Evolutionary conservation across 2,888 invertebrate genomes (phyloP).

Genomic region (Hyles lineata): DNA sequence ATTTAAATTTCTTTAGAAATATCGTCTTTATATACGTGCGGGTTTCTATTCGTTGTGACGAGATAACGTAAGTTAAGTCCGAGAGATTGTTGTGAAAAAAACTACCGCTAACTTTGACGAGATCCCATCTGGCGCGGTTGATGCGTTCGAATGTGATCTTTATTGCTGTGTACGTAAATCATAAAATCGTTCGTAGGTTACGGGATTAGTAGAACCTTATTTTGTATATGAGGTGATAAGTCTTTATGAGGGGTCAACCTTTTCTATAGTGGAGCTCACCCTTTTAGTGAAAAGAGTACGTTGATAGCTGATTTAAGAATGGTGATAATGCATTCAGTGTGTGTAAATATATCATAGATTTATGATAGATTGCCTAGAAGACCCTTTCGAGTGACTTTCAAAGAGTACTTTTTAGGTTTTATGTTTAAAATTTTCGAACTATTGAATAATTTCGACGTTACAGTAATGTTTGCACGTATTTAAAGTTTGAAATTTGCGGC

Average conservation of each 20-base stretch:
- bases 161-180: conserved; percentile 58
- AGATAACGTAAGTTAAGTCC: conserved; percentile 85
- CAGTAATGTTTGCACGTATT: conserved; percentile 2
- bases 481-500: not conserved
- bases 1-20: conserved; percentile 86
- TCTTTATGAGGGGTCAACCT: conserved; percentile 86
- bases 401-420: conserved; percentile 38
- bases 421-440: not conserved
- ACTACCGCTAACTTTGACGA: conserved; percentile 81
- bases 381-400: conserved; percentile 49
- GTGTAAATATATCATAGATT: conserved; percentile 84
- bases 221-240: conserved; percentile 85
- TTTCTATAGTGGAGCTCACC: conserved; percentile 83
- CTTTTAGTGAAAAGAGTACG: conserved; percentile 85
- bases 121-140: conserved; percentile 67
- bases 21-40: conserved; percentile 84
- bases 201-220: conserved; percentile 82
- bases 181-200: conserved; percentile 52
- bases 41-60: conserved; percentile 83
- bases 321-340: conserved; percentile 81
- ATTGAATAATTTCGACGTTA: not conserved
- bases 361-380: conserved; percentile 78
- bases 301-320: conserved; percentile 85
- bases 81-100: conserved; percentile 84
- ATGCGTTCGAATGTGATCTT: conserved; percentile 66